Base-by-base conservation (phyloP, 2,113 vertebrate species). In the Cairina moschata region DNA sequence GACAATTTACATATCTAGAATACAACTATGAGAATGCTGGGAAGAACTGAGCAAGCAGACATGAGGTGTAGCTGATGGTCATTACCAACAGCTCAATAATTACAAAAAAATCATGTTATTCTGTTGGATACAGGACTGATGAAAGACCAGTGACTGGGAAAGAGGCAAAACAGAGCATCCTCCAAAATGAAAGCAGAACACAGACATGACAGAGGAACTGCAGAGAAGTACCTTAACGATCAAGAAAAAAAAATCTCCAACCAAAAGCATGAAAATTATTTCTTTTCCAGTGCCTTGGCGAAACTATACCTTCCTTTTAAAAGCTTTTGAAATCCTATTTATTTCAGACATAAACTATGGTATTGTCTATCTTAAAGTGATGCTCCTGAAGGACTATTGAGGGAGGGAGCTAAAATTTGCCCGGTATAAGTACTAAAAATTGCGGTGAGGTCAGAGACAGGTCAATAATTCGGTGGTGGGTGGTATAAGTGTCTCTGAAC, bases 61-160 rank as follows among this genome's bases (percentile, higher is more conserved):
- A 8, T 58, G 15, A 23, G 0, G 0, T 22, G 9, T n/a, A 38
- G 10, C 0, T 71, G 46, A 50, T 71, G n/a, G 5, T 52, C 67
- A 10, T 36, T 52, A 52, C n/a, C 9, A 11, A 36, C n/a, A 69
- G n/a, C 16, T 52, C 17, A 2, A 28, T 52, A 36, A 50, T 36
- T 36, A 28, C n/a, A 71, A 36, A 52, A 52, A 52, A 26, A 26
- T 32, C 25, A 34, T 34, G 46, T 50, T 34, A 26, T 42, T 40
- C 17, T 69, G 46, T n/a, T 50, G 46, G 46, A 71, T 17, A 28
- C 22, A 36, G n/a, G 52, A 71, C 2, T 38, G 56, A 38, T 59
- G 40, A 9, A 52, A 71, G 42, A 17, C 13, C 10, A 55, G 16
- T 13, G 56, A 15, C 17, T 31, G 22, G 75, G 18, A 56, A 3